Evolutionary conservation across 2,888 invertebrate species (phyloP).

Genomic region (Mythimna lalbum): DNA sequence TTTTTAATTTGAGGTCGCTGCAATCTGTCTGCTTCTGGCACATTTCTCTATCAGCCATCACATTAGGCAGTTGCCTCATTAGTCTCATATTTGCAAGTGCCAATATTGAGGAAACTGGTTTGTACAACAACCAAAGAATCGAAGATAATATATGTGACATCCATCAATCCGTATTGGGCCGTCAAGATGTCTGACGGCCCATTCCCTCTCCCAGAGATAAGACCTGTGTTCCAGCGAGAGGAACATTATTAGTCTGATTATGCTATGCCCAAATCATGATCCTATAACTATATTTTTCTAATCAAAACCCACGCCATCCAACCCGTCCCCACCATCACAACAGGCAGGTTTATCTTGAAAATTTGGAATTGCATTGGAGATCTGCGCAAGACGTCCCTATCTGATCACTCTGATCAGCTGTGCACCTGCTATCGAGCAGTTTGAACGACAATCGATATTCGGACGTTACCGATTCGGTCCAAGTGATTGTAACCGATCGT

Average conservation of each 20-base stretch:
- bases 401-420: slow-evolving; percentile 41
- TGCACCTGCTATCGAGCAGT: slow-evolving; percentile 67
- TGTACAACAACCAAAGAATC: too few relatives aligned
- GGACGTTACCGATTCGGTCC: slow-evolving; percentile 60
- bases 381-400: slow-evolving; percentile 65
- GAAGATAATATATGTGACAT: too few relatives aligned
- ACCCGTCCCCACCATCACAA: slow-evolving; percentile 28
- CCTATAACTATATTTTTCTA: neutral
- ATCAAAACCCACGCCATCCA: slow-evolving; percentile 12
- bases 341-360: slow-evolving; percentile 67
- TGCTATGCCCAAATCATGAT: neutral
- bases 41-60: too few relatives aligned
- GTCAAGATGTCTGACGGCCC: too few relatives aligned
- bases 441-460: slow-evolving; percentile 68
- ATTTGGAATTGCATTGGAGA: slow-evolving; percentile 73
- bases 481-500: slow-evolving; percentile 58
- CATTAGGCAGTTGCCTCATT: too few relatives aligned
- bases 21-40: too few relatives aligned
- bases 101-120: too few relatives aligned
- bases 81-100: too few relatives aligned
- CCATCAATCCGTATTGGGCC: too few relatives aligned
- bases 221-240: too few relatives aligned
- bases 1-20: too few relatives aligned
- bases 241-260: too few relatives aligned
- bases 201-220: neutral